A percentile compares a stretch with the other conserved stretches of the same genome.
These are phyloP conservation scores for Acipenser oxyrinchus DNA, from an alignment of 2,797 vertebrate genomes.

Conservation along the genomic window DNA sequence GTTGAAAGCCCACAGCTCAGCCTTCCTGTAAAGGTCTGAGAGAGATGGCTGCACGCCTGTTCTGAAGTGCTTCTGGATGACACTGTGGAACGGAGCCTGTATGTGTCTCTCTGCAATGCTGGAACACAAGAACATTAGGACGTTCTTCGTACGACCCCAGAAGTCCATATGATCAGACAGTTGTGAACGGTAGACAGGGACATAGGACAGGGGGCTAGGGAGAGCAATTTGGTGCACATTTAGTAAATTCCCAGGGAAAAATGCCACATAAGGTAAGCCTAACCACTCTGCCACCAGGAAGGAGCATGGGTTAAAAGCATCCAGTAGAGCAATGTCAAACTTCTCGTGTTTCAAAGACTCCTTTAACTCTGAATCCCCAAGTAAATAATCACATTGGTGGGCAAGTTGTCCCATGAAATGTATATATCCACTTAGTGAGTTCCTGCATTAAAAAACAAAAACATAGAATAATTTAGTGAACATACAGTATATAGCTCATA, in stretches of 20 bases:
- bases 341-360: conserved; percentile 39
- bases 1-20: conserved; percentile 63
- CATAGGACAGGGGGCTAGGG: conserved; percentile 35
- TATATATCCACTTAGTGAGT: no score
- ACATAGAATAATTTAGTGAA: no score
- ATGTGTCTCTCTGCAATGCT: conserved; percentile 24
- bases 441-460: not conserved
- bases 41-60: conserved; percentile 28
- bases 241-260: conserved; percentile 33
- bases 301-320: conserved; percentile 54
- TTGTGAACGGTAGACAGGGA: conserved; percentile 33
- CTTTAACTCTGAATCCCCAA: conserved; percentile 38
- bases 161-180: conserved; percentile 49
- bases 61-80: conserved; percentile 46
- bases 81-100: conserved; percentile 31
- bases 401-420: conserved; percentile 40
- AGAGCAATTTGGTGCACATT: conserved; percentile 28
- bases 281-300: conserved; percentile 48
- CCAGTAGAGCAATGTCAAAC: conserved; percentile 39
- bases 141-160: conserved; percentile 48
- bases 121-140: conserved; percentile 32
- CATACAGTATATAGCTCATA: no score
- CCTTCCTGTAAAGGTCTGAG: conserved; percentile 42
- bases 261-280: conserved; percentile 36
- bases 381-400: conserved; percentile 44